Conservation (phyloP, 2,797 vertebrate genomes). For the Distichodus sexfasciatus region DNA sequence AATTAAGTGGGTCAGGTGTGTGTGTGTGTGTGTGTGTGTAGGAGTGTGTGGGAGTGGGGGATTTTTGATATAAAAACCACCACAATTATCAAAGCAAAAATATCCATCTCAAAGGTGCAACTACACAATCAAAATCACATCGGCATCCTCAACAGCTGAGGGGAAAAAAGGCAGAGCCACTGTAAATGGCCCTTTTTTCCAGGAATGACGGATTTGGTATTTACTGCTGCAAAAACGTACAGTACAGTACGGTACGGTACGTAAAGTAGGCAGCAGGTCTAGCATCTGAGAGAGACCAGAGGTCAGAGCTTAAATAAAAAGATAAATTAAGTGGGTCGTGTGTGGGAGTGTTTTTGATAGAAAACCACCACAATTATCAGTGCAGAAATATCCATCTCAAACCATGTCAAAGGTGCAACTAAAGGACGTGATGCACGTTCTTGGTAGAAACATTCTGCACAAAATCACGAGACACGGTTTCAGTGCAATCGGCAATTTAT, state of each 20-base stretch:
- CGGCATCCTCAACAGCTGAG: too few species aligned
- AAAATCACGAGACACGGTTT: not conserved
- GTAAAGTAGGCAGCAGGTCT: too few species aligned
- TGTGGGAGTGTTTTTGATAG: not conserved
- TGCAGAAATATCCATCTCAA: not conserved
- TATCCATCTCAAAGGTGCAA: not conserved
- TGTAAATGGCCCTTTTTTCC: too few species aligned
- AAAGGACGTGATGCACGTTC: not conserved
- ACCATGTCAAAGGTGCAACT: not conserved
- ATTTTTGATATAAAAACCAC: not conserved
- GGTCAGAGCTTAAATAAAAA: too few species aligned
- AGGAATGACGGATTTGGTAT: too few species aligned
- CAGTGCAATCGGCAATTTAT: conserved; percentile 45
- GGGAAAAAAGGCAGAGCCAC: too few species aligned
- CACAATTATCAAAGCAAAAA: not conserved
- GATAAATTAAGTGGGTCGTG: not conserved
- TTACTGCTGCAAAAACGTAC: too few species aligned
- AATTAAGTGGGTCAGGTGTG: not conserved
- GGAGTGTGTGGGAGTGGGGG: not conserved
- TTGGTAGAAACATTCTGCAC: not conserved
- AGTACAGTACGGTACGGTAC: too few species aligned
- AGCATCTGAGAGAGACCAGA: too few species aligned
- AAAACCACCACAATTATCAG: not conserved
- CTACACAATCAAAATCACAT: too few species aligned
- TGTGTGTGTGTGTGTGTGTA: not conserved